Evolutionary conservation across 2,113 vertebrate genomes (phyloP), one percentile per base, ranked within the genome.

Genomic region (Heliornis fulica): DNA sequence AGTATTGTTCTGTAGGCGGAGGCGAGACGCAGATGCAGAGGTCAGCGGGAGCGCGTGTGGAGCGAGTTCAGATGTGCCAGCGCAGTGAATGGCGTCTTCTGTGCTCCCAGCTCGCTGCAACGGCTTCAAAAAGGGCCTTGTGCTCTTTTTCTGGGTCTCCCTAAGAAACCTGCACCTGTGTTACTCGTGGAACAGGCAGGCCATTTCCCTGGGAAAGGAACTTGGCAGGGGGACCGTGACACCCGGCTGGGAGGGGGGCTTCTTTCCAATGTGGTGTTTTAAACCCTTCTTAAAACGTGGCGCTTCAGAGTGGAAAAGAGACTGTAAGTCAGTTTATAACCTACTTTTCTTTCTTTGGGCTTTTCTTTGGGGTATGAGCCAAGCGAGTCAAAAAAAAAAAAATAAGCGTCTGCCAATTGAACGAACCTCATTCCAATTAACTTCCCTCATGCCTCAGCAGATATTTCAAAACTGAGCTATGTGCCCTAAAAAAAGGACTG

Each of bases 181-280:
- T 5, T 7, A 22, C 66, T 63, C 1, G 23, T 1, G 0, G 87
- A 95, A 69, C 90, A 92, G 95, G 88, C 82, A 45, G 88, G 8
- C 61, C 92, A 43, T 97, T 97, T 93, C 88, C 94, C 76, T 93
- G 94, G 95, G 90, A 97, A 88, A 93, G 95, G 95, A 93, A 94
- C 96, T 97, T 96, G 96, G 95, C 96, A 80, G 65, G 74, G 89
- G 5, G 34, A 28, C 50, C 1, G 16, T 31, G 93, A 41, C 76
- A 57, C 20, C 57, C 38, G 21, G 59, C 75, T 32, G 54, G 65
- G 83, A 60, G 56, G 89, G 92, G 60, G 10, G 61, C 59, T 85
- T 54, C 63, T 93, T 79, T 83, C 75, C 89, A 86, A 32, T 34
- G 91, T 86, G 22, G 85, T 28, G 6, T 93, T 95, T 92, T 68